phyloP scores from a whole-genome alignment of 1,140 invertebrate genomes.

The Drosophila ohnishii region DNA sequence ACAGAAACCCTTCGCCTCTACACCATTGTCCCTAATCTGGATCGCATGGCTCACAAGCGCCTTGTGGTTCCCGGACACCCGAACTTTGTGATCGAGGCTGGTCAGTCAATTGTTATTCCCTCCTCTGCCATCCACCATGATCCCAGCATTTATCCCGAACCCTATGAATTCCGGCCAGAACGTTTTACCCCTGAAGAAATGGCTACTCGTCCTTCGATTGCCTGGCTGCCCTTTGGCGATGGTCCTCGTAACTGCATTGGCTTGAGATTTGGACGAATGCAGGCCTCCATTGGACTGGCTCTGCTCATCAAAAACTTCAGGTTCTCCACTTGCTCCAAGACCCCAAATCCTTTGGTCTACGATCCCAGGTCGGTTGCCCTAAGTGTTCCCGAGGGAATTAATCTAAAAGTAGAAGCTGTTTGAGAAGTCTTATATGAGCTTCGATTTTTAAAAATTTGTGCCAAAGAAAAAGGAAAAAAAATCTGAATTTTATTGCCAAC shows the following conservation, averaged over 20 bases:
- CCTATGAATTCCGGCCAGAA: neutral
- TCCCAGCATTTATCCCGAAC: neutral
- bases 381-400: no score
- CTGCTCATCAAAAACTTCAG: neutral
- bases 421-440: no score
- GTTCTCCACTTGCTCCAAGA: neutral
- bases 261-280: neutral
- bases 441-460: no score
- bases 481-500: no score
- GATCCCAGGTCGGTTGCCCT: neutral
- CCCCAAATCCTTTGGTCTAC: neutral
- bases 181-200: neutral
- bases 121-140: neutral
- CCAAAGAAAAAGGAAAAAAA: no score
- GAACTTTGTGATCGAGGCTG: neutral
- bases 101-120: neutral
- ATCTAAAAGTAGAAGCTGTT: no score
- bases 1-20: neutral
- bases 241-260: conserved; percentile 6
- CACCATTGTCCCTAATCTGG: neutral
- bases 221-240: neutral
- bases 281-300: neutral
- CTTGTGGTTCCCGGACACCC: neutral
- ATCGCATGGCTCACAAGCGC: neutral
- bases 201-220: neutral